Percentiles rank a stretch among this genome's conserved stretches.
Conservation (phyloP, 2,888 invertebrate genomes). For the Ariolimax columbianus region DNA sequence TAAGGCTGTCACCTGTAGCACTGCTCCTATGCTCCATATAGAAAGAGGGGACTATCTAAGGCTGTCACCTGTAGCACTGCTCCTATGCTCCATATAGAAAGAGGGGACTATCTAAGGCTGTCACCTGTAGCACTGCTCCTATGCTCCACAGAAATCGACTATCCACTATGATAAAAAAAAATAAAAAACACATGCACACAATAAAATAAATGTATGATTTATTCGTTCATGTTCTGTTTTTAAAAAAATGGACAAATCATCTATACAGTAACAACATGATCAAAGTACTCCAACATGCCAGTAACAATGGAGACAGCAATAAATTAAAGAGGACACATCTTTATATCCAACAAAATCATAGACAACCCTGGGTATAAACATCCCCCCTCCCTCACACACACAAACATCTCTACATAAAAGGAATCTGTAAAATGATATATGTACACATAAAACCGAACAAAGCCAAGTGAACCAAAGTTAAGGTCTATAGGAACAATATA, state of each 20-base stretch:
- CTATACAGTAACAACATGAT: constrained; percentile 45
- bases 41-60: too few species aligned
- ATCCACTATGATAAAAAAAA: not conserved
- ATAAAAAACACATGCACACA: not conserved
- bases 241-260: constrained; percentile 32
- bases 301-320: not conserved
- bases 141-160: not conserved
- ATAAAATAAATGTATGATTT: constrained; percentile 25
- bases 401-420: not conserved
- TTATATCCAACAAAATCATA: constrained; percentile 31
- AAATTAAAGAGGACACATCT: constrained; percentile 1
- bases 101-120: too few species aligned
- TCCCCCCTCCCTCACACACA: too few species aligned
- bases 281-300: constrained; percentile 12
- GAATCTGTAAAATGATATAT: constrained; percentile 9
- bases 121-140: too few species aligned
- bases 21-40: too few species aligned
- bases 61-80: too few species aligned
- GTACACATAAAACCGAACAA: not conserved
- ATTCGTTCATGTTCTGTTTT: constrained; percentile 18
- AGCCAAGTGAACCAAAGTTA: not conserved
- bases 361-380: constrained; percentile 9
- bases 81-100: too few species aligned
- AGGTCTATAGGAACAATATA: not conserved
- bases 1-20: too few species aligned